phyloP scores from a whole-genome alignment of 2,113 vertebrate genomes.

The Phaethon lepturus region DNA sequence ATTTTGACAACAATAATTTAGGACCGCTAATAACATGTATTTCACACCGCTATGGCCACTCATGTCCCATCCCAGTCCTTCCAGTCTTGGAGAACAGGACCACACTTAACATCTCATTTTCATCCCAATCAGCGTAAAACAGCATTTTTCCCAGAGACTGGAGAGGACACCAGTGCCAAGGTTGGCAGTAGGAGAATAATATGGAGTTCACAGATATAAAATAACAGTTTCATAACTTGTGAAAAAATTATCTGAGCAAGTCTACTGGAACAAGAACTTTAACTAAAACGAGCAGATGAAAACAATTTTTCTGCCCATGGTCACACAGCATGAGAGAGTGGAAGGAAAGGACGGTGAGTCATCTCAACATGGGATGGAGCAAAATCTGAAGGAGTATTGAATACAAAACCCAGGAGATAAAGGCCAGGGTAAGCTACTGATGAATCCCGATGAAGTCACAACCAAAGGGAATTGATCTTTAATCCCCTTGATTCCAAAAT shows the following conservation, averaged over 20 bases:
- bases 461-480: not conserved
- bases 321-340: not conserved
- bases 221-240: not conserved
- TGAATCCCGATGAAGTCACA: not conserved
- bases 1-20: not conserved
- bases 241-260: not conserved
- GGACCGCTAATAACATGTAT: not conserved
- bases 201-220: not conserved
- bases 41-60: not conserved
- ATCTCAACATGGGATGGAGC: not conserved
- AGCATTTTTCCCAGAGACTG: not conserved
- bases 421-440: not conserved
- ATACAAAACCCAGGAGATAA: not conserved
- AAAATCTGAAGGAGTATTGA: constrained; percentile 12
- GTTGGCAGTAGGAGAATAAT: not conserved
- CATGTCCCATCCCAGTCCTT: not conserved
- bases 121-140: not conserved
- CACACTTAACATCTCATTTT: not conserved
- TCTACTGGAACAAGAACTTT: not conserved
- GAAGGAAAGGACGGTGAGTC: not conserved
- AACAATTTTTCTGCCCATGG: not conserved
- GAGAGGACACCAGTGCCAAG: not conserved
- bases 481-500: not conserved
- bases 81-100: not conserved
- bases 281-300: not conserved